Conservation (phyloP, 1,140 invertebrate species). For the Drosophila bocki region DNA sequence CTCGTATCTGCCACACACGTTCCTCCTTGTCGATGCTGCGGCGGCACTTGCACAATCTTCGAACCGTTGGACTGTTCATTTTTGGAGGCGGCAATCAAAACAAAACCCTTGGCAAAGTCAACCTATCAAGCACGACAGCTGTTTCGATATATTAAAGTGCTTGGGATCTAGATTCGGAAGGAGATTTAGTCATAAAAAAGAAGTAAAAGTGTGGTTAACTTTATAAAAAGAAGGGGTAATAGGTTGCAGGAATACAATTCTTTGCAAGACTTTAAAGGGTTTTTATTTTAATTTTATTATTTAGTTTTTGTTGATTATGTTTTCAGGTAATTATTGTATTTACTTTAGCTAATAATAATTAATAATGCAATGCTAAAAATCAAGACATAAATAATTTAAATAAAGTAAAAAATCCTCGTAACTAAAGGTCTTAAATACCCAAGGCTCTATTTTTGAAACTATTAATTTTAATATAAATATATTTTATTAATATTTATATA, state of each 20-base stretch:
- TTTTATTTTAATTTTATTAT: no score
- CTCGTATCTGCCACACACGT: not conserved
- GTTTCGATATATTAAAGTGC: not conserved
- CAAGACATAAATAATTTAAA: no score
- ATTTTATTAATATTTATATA: no score
- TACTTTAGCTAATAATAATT: no score
- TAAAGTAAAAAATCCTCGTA: no score
- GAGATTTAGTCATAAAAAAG: not conserved
- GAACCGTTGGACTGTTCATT: constrained; percentile 29
- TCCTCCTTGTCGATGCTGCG: constrained; percentile 19
- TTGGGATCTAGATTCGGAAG: not conserved
- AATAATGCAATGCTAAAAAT: not conserved
- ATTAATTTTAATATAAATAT: no score
- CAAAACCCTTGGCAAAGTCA: constrained; percentile 31
- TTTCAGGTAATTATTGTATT: no score
- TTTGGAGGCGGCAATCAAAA: constrained; percentile 22
- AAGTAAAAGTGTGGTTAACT: not conserved
- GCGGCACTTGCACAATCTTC: constrained; percentile 30
- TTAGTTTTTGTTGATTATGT: no score
- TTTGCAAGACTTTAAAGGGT: no score
- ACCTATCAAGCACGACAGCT: constrained; percentile 13
- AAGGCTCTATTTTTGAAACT: no score
- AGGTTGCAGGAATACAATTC: no score
- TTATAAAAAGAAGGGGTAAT: not conserved
- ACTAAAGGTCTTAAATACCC: no score